Base-by-base conservation (phyloP, 2,797 vertebrate genomes). In the Sebastes wilsoni region DNA sequence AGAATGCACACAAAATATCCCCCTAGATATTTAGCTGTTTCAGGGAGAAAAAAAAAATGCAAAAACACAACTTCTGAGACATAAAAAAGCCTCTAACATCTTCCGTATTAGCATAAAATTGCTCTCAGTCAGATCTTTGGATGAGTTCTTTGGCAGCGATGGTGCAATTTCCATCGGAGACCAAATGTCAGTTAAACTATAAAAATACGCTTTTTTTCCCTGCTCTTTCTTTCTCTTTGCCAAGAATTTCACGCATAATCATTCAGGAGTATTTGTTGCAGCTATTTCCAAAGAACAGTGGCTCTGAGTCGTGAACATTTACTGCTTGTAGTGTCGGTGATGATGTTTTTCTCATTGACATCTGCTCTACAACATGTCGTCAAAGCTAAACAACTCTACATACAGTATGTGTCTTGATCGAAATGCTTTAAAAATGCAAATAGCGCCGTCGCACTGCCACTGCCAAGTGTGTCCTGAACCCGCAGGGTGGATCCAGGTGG, bases 401-500 rank as follows among this genome's bases (percentile, higher is more conserved):
- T 30, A 22, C 22, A 11, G 20, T 11, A 3, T 34, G 23, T 42
- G 60, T 66, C 54, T 68, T 22, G 25, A 65, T 58, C 9, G 32
- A 22, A 14, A n/a, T 49, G 54, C 28, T 54, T 55, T 14, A 65
- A 66, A 54, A 55, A 81, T 81, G 65, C 69, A 76, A 77, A 84
- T 72, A 42, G 32, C 11, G 5, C 62, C 16, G 54, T 55, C 62
- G 36, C 54, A 6, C 27, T 58, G 36, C 38, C 82, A 66, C 60
- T 81, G 81, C 75, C 80, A 79, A 89, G 75, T 80, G 49, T 27
- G 25, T 75, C 80, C 84, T 76, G 72, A 84, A 85, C 75, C 87
- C 80, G 22, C 34, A 1, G 87, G 77, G 65, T 62, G 61, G 83
- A 84, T 87, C 88, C 92, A 92, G 92, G 92, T 93, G 92, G 90